Evolutionary conservation across 2,113 vertebrate genomes (phyloP), one percentile per base, ranked within the genome.

Genomic region (Centrocercus urophasianus): DNA sequence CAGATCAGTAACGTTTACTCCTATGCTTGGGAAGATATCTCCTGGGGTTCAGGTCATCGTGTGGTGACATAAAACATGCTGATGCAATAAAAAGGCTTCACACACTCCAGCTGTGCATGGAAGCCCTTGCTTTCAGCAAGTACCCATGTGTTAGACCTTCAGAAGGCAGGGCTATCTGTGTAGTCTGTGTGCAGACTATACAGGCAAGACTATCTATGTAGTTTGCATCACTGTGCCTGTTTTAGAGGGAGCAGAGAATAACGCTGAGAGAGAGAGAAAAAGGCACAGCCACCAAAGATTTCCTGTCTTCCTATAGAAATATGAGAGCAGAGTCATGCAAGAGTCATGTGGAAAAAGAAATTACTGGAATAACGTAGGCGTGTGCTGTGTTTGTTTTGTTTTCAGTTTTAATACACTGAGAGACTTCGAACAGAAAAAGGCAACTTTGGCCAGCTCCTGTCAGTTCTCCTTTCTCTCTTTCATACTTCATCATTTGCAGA

Each of bases 171-270:
- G 22, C 81, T 83, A 42, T 63, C 11, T 42, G 45, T n/a, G 43
- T 38, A 85, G 60, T 18, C 43, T 45, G 18, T 18, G 17, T 18
- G 17, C 43, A 45, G 43, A 45, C 43, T 45, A 45, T 18, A 45
- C 8, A 43, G 42, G 42, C 42, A 43, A 19, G 45, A 24, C 83
- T 79, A 40, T 63, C 11, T 40, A 40, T 30, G 43, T 47, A 85
- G 60, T 48, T 21, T 48, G 16, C 15, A 56, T 38, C 21, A 40
- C 21, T 0, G 0, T 43, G 27, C 19, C 56, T 17, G 2, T 47
- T 19, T 21, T 90, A 36, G 59, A 3, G 4, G 20, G 1, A 8
- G 63, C 67, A 56, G 52, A 82, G 48, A 72, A 47, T 54, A 54
- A 54, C 5, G 27, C 11, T 4, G 8, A 59, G 28, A 50, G 8